Evolutionary conservation across 1,140 invertebrate species (phyloP).

Genomic region (Zophobas atratus): DNA sequence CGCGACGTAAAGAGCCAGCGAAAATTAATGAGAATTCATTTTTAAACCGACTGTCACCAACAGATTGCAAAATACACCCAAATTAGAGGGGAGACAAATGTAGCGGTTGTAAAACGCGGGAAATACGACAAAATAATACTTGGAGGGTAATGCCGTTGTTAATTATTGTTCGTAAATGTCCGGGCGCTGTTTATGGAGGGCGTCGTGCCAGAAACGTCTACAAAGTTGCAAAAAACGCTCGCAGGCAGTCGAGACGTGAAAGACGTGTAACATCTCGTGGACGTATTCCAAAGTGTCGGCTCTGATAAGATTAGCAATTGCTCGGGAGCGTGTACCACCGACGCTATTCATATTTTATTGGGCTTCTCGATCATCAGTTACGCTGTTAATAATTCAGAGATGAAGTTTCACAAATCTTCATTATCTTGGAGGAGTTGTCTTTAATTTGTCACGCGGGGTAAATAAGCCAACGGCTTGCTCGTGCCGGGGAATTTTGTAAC

Average conservation of each 20-base stretch:
- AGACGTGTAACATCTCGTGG: conserved; percentile 11
- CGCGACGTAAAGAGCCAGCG: conserved; percentile 12
- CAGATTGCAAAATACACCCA: conserved; percentile 32
- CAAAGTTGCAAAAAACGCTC: neutral
- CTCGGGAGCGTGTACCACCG: conserved; percentile 1
- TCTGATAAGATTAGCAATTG: conserved; percentile 14
- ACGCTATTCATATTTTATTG: conserved; percentile 33
- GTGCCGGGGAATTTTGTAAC: conserved; percentile 1
- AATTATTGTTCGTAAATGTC: conserved; percentile 36
- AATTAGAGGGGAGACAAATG: conserved; percentile 10
- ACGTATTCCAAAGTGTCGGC: conserved; percentile 5
- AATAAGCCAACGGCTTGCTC: neutral
- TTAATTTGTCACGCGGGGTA: neutral
- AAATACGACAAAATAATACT: neutral
- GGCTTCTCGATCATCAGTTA: conserved; percentile 15
- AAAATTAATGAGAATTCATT: conserved; percentile 26
- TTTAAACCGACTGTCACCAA: conserved; percentile 32
- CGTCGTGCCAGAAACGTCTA: neutral
- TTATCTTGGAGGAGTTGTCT: conserved; percentile 4
- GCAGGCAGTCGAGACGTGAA: neutral
- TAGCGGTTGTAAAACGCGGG: conserved; percentile 1
- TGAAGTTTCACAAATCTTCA: conserved; percentile 26
- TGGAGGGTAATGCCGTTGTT: conserved; percentile 2
- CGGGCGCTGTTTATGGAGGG: conserved; percentile 8
- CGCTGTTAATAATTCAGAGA: neutral